A percentile compares a stretch with the other conserved stretches of the same genome.
phyloP scores from a whole-genome alignment of 1,140 invertebrate species.

The Magallana angulata region DNA sequence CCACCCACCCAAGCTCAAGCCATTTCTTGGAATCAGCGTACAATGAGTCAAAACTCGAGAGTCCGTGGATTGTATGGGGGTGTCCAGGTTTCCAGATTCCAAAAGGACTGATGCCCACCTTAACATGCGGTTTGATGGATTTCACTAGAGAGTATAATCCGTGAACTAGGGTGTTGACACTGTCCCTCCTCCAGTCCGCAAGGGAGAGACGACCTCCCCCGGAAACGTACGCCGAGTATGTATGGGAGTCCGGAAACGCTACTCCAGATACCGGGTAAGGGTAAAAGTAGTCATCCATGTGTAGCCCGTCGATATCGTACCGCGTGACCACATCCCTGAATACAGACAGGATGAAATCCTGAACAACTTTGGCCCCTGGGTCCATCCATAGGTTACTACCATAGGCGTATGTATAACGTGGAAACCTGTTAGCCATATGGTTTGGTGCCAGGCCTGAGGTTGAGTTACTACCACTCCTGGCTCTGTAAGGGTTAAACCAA shows the following conservation, averaged over 20 bases:
- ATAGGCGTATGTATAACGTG: slow-evolving; percentile 70
- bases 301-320: slow-evolving; percentile 76
- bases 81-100: slow-evolving; percentile 74
- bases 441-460: slow-evolving; percentile 66
- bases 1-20: slow-evolving; percentile 75
- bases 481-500: slow-evolving; percentile 77
- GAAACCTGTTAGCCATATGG: slow-evolving; percentile 71
- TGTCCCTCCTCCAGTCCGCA: slow-evolving; percentile 73
- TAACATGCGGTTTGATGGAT: slow-evolving; percentile 65
- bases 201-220: slow-evolving; percentile 67
- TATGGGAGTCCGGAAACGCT: slow-evolving; percentile 70
- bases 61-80: slow-evolving; percentile 68
- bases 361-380: slow-evolving; percentile 69
- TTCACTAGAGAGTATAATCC: slow-evolving; percentile 64
- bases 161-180: slow-evolving; percentile 70
- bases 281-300: slow-evolving; percentile 79
- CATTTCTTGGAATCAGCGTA: slow-evolving; percentile 75
- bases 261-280: slow-evolving; percentile 72
- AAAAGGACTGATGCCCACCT: slow-evolving; percentile 76
- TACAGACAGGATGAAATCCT: slow-evolving; percentile 62
- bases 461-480: slow-evolving; percentile 59
- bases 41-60: slow-evolving; percentile 68
- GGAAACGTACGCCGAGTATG: slow-evolving; percentile 67
- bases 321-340: slow-evolving; percentile 71
- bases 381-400: slow-evolving; percentile 75